Conservation (phyloP, 30 jellyfish, hydroid and myxozoan genomes). For the Aurelia coerulea region DNA sequence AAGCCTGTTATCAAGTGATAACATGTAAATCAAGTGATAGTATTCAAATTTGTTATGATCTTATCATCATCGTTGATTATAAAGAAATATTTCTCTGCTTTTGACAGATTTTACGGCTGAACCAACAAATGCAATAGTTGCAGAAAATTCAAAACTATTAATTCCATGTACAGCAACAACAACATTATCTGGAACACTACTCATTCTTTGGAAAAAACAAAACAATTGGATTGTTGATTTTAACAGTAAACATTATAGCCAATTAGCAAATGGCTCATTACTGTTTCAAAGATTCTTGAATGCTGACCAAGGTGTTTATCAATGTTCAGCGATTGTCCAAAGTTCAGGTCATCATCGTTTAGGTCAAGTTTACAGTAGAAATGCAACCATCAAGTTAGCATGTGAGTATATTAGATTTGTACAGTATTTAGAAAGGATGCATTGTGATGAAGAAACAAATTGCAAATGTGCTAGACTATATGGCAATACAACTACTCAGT, state of each 20-base stretch:
- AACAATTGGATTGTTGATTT: constrained; percentile 65
- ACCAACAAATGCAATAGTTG: constrained; percentile 45
- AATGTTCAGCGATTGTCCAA: constrained; percentile 72
- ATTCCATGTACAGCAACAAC: constrained; percentile 69
- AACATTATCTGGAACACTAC: constrained; percentile 42
- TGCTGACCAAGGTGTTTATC: constrained; percentile 75
- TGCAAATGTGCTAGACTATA: no score
- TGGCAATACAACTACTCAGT: no score
- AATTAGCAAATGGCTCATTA: constrained; percentile 62
- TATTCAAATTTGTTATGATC: no score
- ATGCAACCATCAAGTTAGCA: constrained; percentile 62
- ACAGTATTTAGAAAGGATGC: not conserved
- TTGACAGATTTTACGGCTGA: constrained; percentile 29
- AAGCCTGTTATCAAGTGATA: no score
- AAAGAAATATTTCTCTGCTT: no score
- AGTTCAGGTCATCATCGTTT: constrained; percentile 16
- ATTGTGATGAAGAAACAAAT: no score
- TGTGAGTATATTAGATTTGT: constrained; percentile 47
- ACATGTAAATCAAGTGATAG: no score
- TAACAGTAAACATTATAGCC: constrained; percentile 61
- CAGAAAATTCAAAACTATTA: constrained; percentile 43
- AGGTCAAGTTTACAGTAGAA: constrained; percentile 73
- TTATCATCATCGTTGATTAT: not conserved
- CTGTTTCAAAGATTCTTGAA: constrained; percentile 43
- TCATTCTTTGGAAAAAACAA: constrained; percentile 68